These are phyloP conservation scores for Bombyx mori DNA, from an alignment of 1,140 invertebrate genomes.

Conservation along the genomic window DNA sequence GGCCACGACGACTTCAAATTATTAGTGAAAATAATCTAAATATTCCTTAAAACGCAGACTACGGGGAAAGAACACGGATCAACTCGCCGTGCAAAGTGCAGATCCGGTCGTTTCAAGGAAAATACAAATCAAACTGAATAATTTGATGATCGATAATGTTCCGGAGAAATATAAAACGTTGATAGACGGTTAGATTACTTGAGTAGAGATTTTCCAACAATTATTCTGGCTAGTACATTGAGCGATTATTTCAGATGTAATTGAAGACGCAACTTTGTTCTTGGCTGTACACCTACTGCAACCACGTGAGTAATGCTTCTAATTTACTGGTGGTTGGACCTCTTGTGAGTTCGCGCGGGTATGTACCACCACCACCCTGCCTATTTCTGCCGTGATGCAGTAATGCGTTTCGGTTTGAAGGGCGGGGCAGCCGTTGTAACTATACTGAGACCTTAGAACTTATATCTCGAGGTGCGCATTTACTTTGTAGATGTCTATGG, in stretches of 20 bases:
- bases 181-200: conserved; percentile 31
- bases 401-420: too few species aligned
- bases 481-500: too few species aligned
- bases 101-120: conserved; percentile 50
- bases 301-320: conserved; percentile 33
- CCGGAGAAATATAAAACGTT: conserved; percentile 30
- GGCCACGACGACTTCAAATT: background rate
- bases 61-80: conserved; percentile 39
- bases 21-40: background rate
- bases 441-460: too few species aligned
- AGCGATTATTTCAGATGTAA: conserved; percentile 37
- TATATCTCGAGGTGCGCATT: too few species aligned
- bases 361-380: too few species aligned
- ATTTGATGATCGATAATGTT: conserved; percentile 31
- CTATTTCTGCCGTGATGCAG: too few species aligned
- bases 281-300: conserved; percentile 43
- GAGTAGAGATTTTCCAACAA: background rate
- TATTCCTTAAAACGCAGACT: conserved; percentile 22
- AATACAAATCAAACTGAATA: conserved; percentile 47
- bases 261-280: conserved; percentile 46
- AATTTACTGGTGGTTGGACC: background rate
- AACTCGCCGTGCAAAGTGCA: conserved; percentile 29
- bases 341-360: background rate
- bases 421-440: too few species aligned
- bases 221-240: background rate